phyloP scores from a whole-genome alignment of 2,888 invertebrate genomes.

The Globia sparganii region DNA sequence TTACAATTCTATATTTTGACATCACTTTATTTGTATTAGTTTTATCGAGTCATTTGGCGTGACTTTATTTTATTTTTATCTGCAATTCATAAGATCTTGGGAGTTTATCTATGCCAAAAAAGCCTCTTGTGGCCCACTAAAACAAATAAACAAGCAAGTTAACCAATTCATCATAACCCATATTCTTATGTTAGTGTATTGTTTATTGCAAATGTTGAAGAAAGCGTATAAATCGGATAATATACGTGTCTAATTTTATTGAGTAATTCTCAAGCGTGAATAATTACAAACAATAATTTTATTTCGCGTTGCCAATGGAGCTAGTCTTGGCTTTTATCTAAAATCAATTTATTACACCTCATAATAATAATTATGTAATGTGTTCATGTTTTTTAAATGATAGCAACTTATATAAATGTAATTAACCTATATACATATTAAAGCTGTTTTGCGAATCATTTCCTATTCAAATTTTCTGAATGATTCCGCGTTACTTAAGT shows the following conservation, averaged over 20 bases:
- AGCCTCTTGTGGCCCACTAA: constrained; percentile 9
- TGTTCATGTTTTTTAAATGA: constrained; percentile 24
- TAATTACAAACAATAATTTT: constrained; percentile 55
- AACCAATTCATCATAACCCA: constrained; percentile 48
- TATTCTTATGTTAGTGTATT: constrained; percentile 25
- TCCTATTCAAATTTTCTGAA: constrained; percentile 36
- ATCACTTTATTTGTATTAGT: background rate
- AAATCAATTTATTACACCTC: constrained; percentile 46
- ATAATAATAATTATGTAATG: constrained; percentile 58
- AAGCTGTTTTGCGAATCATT: constrained; percentile 24
- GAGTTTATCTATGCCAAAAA: background rate
- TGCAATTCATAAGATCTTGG: background rate
- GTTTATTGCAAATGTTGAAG: constrained; percentile 57
- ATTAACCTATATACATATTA: constrained; percentile 54
- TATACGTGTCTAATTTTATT: constrained; percentile 63
- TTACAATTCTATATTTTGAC: background rate
- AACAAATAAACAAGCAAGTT: constrained; percentile 19
- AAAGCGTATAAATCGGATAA: constrained; percentile 64
- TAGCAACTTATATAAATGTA: constrained; percentile 28
- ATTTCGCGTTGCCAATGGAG: constrained; percentile 44
- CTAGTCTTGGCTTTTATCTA: constrained; percentile 15
- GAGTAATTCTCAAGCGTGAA: constrained; percentile 52
- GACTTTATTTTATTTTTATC: background rate
- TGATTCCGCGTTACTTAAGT: constrained; percentile 24
- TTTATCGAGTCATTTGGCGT: background rate